Conservation (phyloP, 2,113 vertebrate species). For the Melanerpes aurifrons region DNA sequence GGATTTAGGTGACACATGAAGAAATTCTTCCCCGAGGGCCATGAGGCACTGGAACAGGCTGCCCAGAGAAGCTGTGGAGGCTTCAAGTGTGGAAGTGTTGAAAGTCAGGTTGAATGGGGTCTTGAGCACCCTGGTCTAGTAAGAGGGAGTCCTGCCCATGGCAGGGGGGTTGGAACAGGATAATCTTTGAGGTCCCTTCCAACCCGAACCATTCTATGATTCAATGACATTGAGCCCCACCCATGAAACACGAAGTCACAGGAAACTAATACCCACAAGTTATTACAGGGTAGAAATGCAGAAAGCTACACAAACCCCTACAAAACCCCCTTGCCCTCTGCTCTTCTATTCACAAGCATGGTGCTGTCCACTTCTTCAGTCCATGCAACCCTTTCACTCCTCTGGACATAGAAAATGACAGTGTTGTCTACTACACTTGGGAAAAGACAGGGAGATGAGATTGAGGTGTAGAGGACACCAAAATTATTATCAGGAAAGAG, state of each 20-base stretch:
- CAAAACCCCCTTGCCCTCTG: not conserved
- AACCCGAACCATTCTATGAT: too few relatives aligned
- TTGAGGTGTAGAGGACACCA: not conserved
- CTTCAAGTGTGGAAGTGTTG: too few relatives aligned
- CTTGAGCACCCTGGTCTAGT: too few relatives aligned
- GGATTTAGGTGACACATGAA: too few relatives aligned
- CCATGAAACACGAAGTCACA: not conserved
- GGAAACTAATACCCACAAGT: not conserved
- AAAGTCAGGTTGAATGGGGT: too few relatives aligned
- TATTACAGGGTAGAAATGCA: not conserved
- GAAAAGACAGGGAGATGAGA: not conserved
- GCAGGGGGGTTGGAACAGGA: too few relatives aligned
- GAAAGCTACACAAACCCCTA: not conserved
- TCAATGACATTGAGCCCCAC: not conserved
- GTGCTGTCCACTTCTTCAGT: not conserved
- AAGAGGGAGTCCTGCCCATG: too few relatives aligned
- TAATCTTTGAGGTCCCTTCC: too few relatives aligned
- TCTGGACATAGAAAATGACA: not conserved
- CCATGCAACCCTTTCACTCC: not conserved
- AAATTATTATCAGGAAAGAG: not conserved
- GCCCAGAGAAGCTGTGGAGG: too few relatives aligned
- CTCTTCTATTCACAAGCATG: not conserved
- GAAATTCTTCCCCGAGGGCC: too few relatives aligned
- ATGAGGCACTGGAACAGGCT: too few relatives aligned
- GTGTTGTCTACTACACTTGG: not conserved